A percentile compares a stretch with the other conserved stretches of the same genome.
Evolutionary conservation across 53 echinoderm and acorn worm genomes (phyloP).

Genomic region (Holothuria scabra): DNA sequence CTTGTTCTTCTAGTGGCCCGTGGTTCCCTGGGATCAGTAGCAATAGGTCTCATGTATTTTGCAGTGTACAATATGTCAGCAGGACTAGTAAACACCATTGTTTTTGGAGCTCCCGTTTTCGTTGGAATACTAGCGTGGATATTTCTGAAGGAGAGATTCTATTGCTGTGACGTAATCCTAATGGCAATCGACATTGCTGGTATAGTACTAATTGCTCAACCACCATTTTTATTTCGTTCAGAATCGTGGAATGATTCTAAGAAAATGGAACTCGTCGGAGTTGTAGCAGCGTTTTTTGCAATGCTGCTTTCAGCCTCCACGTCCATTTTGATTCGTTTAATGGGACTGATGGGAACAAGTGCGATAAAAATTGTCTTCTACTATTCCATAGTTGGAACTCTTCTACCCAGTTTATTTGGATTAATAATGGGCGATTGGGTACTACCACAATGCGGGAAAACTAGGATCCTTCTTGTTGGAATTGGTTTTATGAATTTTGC

Average conservation of each 20-base stretch:
- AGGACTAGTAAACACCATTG: slow-evolving; percentile 27
- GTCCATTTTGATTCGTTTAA: slow-evolving; percentile 1
- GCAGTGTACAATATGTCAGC: slow-evolving; percentile 30
- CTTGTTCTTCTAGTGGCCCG: background rate
- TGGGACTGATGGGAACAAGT: slow-evolving; percentile 22
- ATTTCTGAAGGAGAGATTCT: slow-evolving; percentile 9
- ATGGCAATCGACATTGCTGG: slow-evolving; percentile 13
- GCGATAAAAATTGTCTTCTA: slow-evolving; percentile 32
- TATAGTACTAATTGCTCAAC: slow-evolving; percentile 21
- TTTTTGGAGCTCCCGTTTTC: slow-evolving; percentile 32
- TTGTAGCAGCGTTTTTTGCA: background rate
- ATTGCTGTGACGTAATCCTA: background rate
- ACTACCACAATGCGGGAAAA: slow-evolving; percentile 1
- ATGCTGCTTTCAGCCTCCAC: slow-evolving; percentile 18
- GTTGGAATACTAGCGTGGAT: slow-evolving; percentile 45
- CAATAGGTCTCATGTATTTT: slow-evolving; percentile 38
- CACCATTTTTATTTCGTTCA: slow-evolving; percentile 20
- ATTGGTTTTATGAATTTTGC: slow-evolving; percentile 35
- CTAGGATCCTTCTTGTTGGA: background rate
- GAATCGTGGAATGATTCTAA: background rate
- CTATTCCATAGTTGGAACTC: slow-evolving; percentile 15
- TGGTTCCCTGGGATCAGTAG: background rate
- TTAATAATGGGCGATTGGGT: slow-evolving; percentile 1
- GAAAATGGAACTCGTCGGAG: slow-evolving; percentile 24
- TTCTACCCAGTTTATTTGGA: background rate